Evolutionary conservation across 1,140 invertebrate genomes (phyloP), one percentile per base, ranked within the genome.

Genomic region (Drosophila cardini): DNA sequence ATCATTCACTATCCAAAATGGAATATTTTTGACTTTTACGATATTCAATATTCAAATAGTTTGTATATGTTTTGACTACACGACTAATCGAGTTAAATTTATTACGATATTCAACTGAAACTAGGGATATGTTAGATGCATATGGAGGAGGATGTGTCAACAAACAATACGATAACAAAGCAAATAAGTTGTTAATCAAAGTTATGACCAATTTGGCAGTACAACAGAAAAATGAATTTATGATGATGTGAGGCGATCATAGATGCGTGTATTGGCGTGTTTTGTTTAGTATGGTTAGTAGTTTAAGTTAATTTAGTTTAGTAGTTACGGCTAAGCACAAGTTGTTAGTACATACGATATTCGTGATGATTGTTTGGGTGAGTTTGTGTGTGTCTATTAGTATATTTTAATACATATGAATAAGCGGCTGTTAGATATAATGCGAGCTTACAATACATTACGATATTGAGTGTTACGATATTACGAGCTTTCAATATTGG

Each of bases 401-500:
- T 53, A 2, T 50, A 10, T 34, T 26, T 52, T 16, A n/a, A 21
- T 58, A 57, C 30, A 40, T 63, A 71, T 58, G 26, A 13, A 53
- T 11, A 82, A 81, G 79, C 79, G 30, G 21, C 63, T 61, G 11
- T 11, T 48, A n/a, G 18, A 11, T 26, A 42, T 53, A 50, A 42
- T 58, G 43, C 45, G 63, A 65, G 43, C 53, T 58, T 72, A 64
- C 16, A 38, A 48, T 43, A 77, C 50, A n/a, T 53, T 72, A 77
- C 30, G 42, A 26, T 71, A 78, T 57, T 74, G 42, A 62, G 42
- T 45, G 58, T 62, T 72, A 77, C 76, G 70, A 52, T 57, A 67
- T 53, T 52, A 18, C 62, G 52, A 58, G 32, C 43, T 50, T 55
- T 36, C 48, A 16, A 70, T 45, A 58, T 63, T 63, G 18, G 32